Percentiles rank a stretch among this genome's conserved stretches.
Conservation (phyloP, 2,113 vertebrate genomes). For the rabbit (Oryctolagus cuniculus) region DNA sequence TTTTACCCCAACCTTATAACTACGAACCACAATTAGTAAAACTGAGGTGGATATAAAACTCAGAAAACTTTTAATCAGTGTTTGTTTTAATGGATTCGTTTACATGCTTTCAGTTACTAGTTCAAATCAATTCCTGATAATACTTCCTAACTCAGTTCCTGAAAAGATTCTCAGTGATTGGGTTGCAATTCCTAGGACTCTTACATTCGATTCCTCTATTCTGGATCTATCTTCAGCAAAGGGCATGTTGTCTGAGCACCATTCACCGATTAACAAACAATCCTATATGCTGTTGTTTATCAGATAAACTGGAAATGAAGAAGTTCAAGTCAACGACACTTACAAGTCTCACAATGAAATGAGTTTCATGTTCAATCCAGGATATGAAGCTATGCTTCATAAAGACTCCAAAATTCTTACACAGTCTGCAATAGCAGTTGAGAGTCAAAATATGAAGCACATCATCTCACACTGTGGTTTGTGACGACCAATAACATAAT, state of each 20-base stretch:
- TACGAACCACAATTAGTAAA: constrained; percentile 36
- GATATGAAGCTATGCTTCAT: not conserved
- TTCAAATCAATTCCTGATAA: not conserved
- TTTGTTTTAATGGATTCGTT: constrained; percentile 17
- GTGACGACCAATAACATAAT: not conserved
- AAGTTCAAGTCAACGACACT: not conserved
- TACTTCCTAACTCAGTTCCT: constrained; percentile 4
- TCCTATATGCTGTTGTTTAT: not conserved
- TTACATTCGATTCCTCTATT: constrained; percentile 36
- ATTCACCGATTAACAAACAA: constrained; percentile 12
- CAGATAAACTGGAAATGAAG: constrained; percentile 21
- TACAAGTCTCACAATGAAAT: not conserved
- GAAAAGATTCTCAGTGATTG: not conserved
- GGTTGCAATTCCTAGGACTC: not conserved
- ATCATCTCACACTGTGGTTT: not conserved
- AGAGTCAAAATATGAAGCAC: not conserved
- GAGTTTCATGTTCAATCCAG: not conserved
- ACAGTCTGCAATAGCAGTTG: not conserved
- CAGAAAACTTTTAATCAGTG: not conserved
- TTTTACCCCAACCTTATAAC: not conserved
- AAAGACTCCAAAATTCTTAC: not conserved
- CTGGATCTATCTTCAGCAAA: not conserved
- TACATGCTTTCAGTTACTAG: not conserved
- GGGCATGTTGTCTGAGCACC: not conserved
- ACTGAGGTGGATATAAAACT: constrained; percentile 8